These are phyloP conservation scores for Aphelinus certus DNA, from an alignment of 1,140 invertebrate genomes.

Conservation along the genomic window DNA sequence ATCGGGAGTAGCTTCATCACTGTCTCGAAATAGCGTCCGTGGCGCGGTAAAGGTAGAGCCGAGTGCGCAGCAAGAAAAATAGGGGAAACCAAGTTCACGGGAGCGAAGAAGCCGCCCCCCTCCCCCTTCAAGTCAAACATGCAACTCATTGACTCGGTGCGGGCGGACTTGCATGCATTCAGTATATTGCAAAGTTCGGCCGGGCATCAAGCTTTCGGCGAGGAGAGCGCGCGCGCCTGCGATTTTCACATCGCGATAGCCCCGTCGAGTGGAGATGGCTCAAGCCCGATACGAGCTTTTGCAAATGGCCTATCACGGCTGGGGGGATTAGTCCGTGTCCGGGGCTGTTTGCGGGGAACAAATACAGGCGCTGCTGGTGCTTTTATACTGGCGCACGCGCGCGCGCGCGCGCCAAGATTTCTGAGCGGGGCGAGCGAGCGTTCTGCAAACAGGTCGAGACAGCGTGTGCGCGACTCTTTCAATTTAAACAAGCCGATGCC, in stretches of 20 bases:
- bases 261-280: not conserved
- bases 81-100: too few species aligned
- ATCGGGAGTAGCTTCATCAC: too few species aligned
- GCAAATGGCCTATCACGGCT: constrained; percentile 16
- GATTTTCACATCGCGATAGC: not conserved
- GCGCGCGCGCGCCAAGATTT: not conserved
- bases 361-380: not conserved
- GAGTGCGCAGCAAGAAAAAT: not conserved
- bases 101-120: too few species aligned
- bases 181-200: constrained; percentile 12
- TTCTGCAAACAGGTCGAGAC: not conserved
- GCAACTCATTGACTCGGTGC: not conserved
- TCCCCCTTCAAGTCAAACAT: constrained; percentile 6
- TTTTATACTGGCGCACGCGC: not conserved
- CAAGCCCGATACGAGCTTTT: constrained; percentile 17
- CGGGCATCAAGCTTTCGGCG: constrained; percentile 4
- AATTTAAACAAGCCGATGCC: not conserved
- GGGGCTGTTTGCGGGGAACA: constrained; percentile 5
- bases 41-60: too few species aligned
- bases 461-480: constrained; percentile 1
- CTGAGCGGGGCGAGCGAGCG: not conserved
- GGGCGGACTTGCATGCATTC: not conserved
- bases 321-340: not conserved
- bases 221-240: not conserved
- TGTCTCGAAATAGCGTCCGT: too few species aligned